Conservation (phyloP, 2,797 vertebrate species). For the Siniperca obscura region DNA sequence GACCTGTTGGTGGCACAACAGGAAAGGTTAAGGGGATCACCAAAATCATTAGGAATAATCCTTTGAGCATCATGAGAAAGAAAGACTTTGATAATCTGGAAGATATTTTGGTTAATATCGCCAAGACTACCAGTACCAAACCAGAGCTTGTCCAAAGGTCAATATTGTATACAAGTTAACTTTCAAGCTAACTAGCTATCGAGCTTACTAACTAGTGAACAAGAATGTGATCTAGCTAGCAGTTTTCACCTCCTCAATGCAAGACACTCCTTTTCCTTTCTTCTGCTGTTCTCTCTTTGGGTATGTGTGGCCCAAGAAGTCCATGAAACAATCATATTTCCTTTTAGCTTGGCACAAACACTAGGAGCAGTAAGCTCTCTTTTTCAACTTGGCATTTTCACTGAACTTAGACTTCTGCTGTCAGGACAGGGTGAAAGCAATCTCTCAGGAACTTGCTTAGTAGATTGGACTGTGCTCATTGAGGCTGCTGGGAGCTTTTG, state of each 20-base stretch:
- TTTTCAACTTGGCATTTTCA: neutral
- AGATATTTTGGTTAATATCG: neutral
- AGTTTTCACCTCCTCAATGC: neutral
- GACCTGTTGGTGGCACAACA: too few species aligned
- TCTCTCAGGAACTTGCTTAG: neutral
- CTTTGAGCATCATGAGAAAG: neutral
- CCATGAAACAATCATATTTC: neutral
- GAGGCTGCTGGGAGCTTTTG: neutral
- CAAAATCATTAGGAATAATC: too few species aligned
- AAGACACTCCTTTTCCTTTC: neutral
- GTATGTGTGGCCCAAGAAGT: neutral
- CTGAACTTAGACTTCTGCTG: neutral
- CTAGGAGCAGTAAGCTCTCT: neutral
- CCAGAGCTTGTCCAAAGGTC: too few species aligned
- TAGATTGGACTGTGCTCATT: neutral
- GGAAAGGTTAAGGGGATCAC: too few species aligned
- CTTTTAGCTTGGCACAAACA: too few species aligned
- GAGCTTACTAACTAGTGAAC: too few species aligned
- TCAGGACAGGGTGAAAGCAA: neutral
- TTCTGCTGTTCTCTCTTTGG: neutral
- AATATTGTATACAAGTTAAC: too few species aligned
- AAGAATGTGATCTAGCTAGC: neutral
- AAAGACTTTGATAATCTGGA: neutral
- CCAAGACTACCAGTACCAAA: too few species aligned
- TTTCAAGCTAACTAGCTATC: too few species aligned